Evolutionary conservation across 2,113 vertebrate genomes (phyloP).

Genomic region (Elanus axillaris): DNA sequence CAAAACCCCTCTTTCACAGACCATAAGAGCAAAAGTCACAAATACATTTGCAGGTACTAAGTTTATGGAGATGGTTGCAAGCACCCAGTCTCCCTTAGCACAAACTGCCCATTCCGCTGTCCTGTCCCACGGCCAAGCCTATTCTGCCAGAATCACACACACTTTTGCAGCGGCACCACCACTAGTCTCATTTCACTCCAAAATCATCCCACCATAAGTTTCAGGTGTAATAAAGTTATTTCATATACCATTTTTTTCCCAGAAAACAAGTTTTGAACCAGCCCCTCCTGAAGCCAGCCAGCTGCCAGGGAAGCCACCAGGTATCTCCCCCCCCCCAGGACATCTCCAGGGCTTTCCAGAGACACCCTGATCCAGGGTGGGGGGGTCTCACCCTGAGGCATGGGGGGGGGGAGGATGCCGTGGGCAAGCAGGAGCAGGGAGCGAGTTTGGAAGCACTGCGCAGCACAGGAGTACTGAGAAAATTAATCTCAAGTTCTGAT

Average conservation of each 20-base stretch:
- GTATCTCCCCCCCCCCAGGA: not conserved
- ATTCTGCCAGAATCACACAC: not conserved
- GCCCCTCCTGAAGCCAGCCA: not conserved
- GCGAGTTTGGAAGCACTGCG: not conserved
- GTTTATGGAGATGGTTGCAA: not conserved
- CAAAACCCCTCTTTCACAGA: not conserved
- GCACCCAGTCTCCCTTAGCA: not conserved
- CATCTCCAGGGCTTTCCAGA: not conserved
- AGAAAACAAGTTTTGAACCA: not conserved
- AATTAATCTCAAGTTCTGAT: not conserved
- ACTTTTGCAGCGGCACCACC: not conserved
- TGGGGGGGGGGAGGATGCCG: rapidly evolving
- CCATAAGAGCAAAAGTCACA: not conserved
- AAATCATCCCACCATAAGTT: not conserved
- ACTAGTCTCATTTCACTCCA: not conserved
- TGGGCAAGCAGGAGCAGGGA: not conserved
- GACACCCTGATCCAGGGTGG: no score
- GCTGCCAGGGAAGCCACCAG: not conserved
- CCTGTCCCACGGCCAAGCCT: not conserved
- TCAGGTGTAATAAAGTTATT: not conserved
- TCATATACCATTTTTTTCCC: not conserved
- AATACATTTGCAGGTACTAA: not conserved
- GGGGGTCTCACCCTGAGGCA: no score
- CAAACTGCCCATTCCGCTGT: not conserved
- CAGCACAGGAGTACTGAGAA: not conserved